phyloP scores from a whole-genome alignment of 2,797 vertebrate species.

The Oreortyx pictus region DNA sequence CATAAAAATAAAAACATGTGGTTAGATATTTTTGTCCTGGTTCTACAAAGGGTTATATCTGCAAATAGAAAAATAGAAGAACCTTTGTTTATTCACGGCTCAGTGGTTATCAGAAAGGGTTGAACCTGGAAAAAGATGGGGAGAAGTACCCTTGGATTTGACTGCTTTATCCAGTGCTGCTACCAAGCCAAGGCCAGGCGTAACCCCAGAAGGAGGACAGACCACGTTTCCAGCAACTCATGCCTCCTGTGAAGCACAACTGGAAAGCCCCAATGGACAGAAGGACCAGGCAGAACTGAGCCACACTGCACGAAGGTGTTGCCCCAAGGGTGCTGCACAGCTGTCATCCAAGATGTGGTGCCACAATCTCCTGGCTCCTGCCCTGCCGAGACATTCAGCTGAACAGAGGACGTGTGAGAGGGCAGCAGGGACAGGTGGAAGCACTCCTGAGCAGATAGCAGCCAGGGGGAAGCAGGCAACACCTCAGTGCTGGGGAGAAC shows the following conservation, averaged over 20 bases:
- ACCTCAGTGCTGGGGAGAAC: not conserved
- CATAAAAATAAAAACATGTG: conserved; percentile 65
- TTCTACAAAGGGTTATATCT: conserved; percentile 46
- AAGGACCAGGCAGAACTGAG: not conserved
- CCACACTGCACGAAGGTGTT: not conserved
- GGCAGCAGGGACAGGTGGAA: not conserved
- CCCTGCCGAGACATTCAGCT: rapidly evolving
- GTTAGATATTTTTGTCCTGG: conserved; percentile 41
- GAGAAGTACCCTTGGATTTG: not conserved
- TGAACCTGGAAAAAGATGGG: conserved; percentile 36
- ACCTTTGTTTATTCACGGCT: conserved; percentile 64
- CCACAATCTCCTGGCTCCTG: no score
- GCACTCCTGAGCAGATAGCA: not conserved
- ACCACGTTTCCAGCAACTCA: not conserved
- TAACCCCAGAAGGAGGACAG: rapidly evolving
- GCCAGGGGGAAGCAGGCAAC: not conserved
- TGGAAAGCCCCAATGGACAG: rapidly evolving
- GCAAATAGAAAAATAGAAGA: conserved; percentile 69
- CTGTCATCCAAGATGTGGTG: rapidly evolving
- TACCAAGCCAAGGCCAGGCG: not conserved
- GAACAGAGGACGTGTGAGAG: rapidly evolving
- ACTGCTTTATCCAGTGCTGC: not conserved
- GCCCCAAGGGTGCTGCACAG: not conserved
- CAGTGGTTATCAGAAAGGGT: conserved; percentile 68
- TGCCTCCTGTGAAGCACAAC: not conserved